Evolutionary conservation across 2,113 vertebrate species (phyloP).

Genomic region (Eublepharis macularius): DNA sequence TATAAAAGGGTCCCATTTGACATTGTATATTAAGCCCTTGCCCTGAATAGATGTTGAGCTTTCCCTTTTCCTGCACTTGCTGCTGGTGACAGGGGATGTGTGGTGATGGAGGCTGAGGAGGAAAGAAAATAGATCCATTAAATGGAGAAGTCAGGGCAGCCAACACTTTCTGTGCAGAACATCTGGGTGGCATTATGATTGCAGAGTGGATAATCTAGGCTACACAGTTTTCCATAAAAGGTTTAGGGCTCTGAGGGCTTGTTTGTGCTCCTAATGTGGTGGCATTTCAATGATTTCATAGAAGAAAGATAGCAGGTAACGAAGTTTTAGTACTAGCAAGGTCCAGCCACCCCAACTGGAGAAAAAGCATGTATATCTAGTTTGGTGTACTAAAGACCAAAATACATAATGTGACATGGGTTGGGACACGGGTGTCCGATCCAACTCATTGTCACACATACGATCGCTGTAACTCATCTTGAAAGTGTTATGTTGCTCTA

Average conservation of each 20-base stretch:
- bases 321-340: not conserved
- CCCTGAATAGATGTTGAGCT: constrained; percentile 14
- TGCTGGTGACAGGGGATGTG: not conserved
- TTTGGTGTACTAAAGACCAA: not conserved
- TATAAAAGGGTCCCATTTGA: constrained; percentile 52
- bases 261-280: not conserved
- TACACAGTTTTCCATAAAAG: fast-evolving
- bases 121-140: not conserved
- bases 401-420: no score
- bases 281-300: fast-evolving
- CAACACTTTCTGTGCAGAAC: not conserved
- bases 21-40: constrained; percentile 34
- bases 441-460: no score
- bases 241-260: not conserved
- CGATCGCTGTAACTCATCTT: no score
- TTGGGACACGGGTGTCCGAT: no score
- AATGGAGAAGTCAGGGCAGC: not conserved
- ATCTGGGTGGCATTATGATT: not conserved
- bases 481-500: no score
- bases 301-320: not conserved
- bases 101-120: not conserved
- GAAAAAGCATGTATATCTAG: not conserved
- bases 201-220: fast-evolving
- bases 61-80: constrained; percentile 9
- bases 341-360: not conserved